These are phyloP conservation scores for Alethe castanea DNA, from an alignment of 2,113 vertebrate genomes.

Conservation along the genomic window DNA sequence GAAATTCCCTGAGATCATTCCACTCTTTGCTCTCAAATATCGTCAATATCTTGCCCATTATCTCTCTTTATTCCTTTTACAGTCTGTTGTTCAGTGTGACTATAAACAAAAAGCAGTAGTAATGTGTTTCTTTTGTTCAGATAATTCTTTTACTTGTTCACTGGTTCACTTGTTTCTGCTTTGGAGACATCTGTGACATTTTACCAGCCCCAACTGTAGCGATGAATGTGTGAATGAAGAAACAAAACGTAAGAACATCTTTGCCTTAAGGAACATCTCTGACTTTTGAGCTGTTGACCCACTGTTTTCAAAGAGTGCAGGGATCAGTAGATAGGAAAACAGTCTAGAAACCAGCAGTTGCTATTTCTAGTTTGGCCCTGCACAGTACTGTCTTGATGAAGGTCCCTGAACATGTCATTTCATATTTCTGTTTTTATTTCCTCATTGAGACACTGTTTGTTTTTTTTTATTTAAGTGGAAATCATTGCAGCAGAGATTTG, in stretches of 20 bases:
- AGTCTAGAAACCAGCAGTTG: neutral
- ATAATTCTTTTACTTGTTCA: neutral
- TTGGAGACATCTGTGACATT: neutral
- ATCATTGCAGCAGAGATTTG: neutral
- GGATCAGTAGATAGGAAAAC: neutral
- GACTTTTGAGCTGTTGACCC: neutral
- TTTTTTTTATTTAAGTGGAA: constrained; percentile 3
- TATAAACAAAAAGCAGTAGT: neutral
- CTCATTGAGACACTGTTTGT: neutral
- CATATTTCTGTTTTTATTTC: constrained; percentile 14
- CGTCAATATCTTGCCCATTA: neutral
- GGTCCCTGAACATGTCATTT: neutral
- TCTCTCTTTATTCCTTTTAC: neutral
- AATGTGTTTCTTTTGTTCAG: neutral
- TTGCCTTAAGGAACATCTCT: neutral
- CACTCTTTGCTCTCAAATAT: neutral
- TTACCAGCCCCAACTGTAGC: neutral
- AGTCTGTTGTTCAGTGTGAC: neutral
- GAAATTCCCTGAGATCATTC: neutral
- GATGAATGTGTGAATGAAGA: neutral
- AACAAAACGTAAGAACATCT: neutral
- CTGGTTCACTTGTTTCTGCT: neutral
- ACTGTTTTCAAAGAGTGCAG: neutral
- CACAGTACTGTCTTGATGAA: neutral
- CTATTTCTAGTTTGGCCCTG: neutral